Conservation (phyloP, 35 echinoderm and acorn worm genomes). For the Ptychodera flava region DNA sequence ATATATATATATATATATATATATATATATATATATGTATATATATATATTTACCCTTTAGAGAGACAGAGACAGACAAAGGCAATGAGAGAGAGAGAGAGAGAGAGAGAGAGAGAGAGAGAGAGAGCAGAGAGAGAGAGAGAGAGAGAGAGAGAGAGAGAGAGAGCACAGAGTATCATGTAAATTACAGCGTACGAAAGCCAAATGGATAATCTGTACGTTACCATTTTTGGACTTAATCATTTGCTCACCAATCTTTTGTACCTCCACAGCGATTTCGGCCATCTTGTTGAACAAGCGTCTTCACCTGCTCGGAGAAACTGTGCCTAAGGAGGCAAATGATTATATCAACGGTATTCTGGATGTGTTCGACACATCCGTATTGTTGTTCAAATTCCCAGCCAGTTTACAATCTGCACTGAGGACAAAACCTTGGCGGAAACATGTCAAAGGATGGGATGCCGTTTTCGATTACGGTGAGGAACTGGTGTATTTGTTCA, state of each 20-base stretch:
- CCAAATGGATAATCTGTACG: too few relatives aligned
- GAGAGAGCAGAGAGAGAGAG: too few relatives aligned
- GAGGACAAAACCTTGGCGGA: not conserved
- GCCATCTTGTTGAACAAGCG: not conserved
- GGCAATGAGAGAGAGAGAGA: too few relatives aligned
- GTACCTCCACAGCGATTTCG: not conserved
- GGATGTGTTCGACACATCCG: not conserved
- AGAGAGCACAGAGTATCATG: too few relatives aligned
- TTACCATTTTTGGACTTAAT: too few relatives aligned
- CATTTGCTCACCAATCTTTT: not conserved
- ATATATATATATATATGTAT: too few relatives aligned
- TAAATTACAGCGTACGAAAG: too few relatives aligned
- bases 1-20: too few relatives aligned
- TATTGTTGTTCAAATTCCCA: not conserved
- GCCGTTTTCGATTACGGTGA: not conserved
- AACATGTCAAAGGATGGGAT: not conserved
- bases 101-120: too few relatives aligned
- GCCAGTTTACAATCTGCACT: not conserved
- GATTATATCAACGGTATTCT: not conserved
- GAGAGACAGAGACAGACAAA: not conserved
- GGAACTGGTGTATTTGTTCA: too few relatives aligned
- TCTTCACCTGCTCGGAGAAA: not conserved
- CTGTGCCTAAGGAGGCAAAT: not conserved
- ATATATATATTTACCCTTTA: not conserved
- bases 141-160: too few relatives aligned